Base-by-base conservation (phyloP, 2,113 vertebrate genomes). In the Aramus guarauna region DNA sequence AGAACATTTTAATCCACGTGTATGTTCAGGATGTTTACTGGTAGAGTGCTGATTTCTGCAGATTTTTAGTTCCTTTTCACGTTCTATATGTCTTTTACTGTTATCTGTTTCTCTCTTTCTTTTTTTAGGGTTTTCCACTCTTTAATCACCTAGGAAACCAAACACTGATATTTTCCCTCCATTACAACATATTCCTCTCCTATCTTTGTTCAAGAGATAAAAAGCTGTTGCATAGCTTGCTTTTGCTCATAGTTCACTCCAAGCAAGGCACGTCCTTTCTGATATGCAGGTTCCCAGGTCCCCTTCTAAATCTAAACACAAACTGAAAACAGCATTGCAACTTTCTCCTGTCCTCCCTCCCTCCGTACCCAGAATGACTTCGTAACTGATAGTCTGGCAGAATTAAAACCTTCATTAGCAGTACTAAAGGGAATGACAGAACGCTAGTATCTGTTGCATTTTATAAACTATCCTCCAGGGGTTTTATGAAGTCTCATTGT, bases 61-160 rank as follows among this genome's bases (percentile, higher is more conserved):
- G 26, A 27, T 37, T 63, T 84, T 73, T 56, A 17, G 26, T 29
- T 75, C 50, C 36, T 71, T 84, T 91, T 69, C 60, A 68, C 27
- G 7, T 43, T 71, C 45, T 50, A 5, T 53, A 22, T 50, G 27
- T 69, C 20, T 66, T 58, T 64, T 59, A 19, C 47, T 74, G 39
- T 37, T 80, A 56, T 13, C 60, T 69, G 10, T 76, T 80, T 88
- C 6, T 68, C 10, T 22, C 9, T 32, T 43, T 36, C 9, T 52
- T 39, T 43, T 78, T 63, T 53, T 15, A 36, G 16, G 11, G 4
- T 66, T 92, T 84, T 47, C 12, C 5, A 45, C 64, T 63, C 39
- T 85, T 86, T 76, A 80, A 80, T 94, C 87, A 73, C 69, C 90
- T 84, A 85, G 78, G 68, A 85, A 89, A 66, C 80, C 23, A 78